Evolutionary conservation across 2,113 vertebrate genomes (phyloP), one percentile per base, ranked within the genome.

Genomic region (Apodemus sylvaticus): DNA sequence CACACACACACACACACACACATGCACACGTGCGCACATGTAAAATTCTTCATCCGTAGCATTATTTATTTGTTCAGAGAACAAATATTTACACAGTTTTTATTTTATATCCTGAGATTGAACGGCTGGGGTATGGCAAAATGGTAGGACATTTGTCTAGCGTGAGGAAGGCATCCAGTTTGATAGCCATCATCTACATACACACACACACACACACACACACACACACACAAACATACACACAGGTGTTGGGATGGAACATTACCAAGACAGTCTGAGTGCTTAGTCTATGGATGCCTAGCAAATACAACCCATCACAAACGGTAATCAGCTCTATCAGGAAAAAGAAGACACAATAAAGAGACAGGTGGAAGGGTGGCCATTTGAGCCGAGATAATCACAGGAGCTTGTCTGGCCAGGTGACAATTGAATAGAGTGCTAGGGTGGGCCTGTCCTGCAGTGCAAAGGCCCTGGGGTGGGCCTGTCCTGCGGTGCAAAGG

Each of bases 401-500:
- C 39, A 22, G 48, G 58, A 78, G n/a, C 22, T 45, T 92, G 62
- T 73, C 83, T 68, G 58, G 53, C n/a, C 22, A 53, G 22, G 36
- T n/a, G 85, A 60, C 7, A 29, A 34, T 16, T 83, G 87, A 94
- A 11, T 66, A 79, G 78, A 90, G 68, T 83, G 42, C 64, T 42
- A 36, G n/a, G 66, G 48, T 73, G 88, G 20, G 66, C 31, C 29
- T 68, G 66, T 68, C 31, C 31, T 68, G 31, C 66, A 29, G 78
- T 74, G 86, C 89, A 94, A 91, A 95, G 81, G 89, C 42, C 79
- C 94, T 74, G 81, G n/a, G 85, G 90, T 53, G 1, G 42, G 34
- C 7, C 7, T 17, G 12, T 22, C 42, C 42, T 70, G 58, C 42
- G 6, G 5, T 14, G 26, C 31, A 34, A 42, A 78, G 34, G 64